These are phyloP conservation scores for Coregonus clupeaformis DNA, from an alignment of 2,113 vertebrate genomes.

Conservation along the genomic window DNA sequence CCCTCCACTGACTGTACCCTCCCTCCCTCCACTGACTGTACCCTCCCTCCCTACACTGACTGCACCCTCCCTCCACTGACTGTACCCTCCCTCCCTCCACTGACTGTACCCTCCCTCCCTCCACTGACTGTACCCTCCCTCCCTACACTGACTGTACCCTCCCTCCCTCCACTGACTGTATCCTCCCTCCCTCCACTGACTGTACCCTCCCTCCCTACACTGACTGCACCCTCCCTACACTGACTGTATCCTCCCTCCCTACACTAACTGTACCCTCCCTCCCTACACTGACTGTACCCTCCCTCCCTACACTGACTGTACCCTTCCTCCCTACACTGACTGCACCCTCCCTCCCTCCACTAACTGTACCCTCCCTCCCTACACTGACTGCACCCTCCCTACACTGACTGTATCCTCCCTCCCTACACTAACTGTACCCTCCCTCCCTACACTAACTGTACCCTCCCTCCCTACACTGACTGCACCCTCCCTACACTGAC, in stretches of 20 bases:
- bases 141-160: conserved; percentile 24
- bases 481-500: too few species aligned
- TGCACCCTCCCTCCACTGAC: too few species aligned
- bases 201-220: conserved; percentile 1
- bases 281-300: conserved; percentile 14
- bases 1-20: conserved; percentile 24
- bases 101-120: conserved; percentile 19
- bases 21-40: conserved; percentile 24
- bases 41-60: conserved; percentile 2
- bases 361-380: conserved; percentile 19
- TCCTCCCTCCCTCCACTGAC: too few species aligned
- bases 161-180: conserved; percentile 5
- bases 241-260: conserved; percentile 19
- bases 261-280: conserved; percentile 15
- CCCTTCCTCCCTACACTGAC: conserved; percentile 1
- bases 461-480: conserved; percentile 2
- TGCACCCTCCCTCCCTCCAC: too few species aligned
- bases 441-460: conserved; percentile 30
- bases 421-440: conserved; percentile 11
- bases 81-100: conserved; percentile 9
- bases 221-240: too few species aligned
- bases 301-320: conserved; percentile 31
- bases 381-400: too few species aligned
- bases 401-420: conserved; percentile 17
- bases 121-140: too few species aligned